Base-by-base conservation (phyloP, 2,113 vertebrate genomes). In the Syngnathoides biaculeatus region DNA sequence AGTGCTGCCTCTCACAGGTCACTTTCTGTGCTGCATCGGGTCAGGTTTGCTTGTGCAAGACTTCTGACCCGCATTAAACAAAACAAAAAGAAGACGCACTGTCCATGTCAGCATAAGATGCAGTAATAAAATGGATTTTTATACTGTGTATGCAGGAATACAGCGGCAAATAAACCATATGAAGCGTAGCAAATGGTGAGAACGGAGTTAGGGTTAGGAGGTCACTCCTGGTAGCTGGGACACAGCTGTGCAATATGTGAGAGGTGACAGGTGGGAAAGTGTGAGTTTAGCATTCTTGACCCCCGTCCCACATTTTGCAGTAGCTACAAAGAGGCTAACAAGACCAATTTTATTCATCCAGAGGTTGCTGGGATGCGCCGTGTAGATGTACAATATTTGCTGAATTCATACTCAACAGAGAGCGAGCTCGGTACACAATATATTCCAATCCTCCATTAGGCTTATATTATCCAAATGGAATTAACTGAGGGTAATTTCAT, bases 401-500 rank as follows among this genome's bases (percentile, higher is more conserved):
- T 71, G 68, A 35, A 79, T 83, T 88, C 57, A 78, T 72, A 84
- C 82, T 86, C 85, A 77, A 65, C 65, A 71, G 71, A 68, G 63
- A 47, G 58, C 71, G n/a, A n/a, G n/a, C n/a, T n/a, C n/a, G 24
- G 65, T 8, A 13, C 17, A 63, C 73, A 67, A 64, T 26, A 42
- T 43, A 8, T 43, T 26, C 40, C 3, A 2, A 26, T 43, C 40
- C 79, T 79, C 75, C 78, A 82, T 87, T 84, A 82, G 77, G 61
- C 69, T 43, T 83, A 86, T 84, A 88, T 80, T 78, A 78, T 83
- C 52, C 52, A 79, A 85, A 87, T 87, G 68, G 80, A 84, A 88
- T 88, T 84, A 88, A 83, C 76, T 65, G 65, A 69, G 74, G 65
- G 57, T 82, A 81, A 88, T 89, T 86, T 80, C 71, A 84, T 84